Conservation (phyloP, 2,888 invertebrate genomes). For the Buathra laborator region DNA sequence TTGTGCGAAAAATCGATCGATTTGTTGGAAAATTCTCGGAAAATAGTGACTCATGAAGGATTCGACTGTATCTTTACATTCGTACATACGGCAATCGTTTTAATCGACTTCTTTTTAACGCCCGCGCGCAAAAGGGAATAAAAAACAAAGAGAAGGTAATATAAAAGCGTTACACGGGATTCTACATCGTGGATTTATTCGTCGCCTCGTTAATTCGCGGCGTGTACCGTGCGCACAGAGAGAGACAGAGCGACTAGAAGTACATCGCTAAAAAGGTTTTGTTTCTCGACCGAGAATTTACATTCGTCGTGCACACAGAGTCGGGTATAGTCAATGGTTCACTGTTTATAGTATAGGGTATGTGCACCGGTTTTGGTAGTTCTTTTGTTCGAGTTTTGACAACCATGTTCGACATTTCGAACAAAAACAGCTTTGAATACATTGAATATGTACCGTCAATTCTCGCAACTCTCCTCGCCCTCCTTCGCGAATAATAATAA, state of each 20-base stretch:
- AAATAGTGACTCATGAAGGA: neutral
- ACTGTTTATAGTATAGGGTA: neutral
- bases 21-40: too few relatives aligned
- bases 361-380: neutral
- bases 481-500: neutral
- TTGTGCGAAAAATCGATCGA: too few relatives aligned
- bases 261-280: constrained; percentile 3
- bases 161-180: neutral
- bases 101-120: neutral
- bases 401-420: too few relatives aligned
- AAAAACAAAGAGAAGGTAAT: neutral
- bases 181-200: neutral
- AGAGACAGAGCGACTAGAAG: neutral
- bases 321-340: neutral
- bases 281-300: constrained; percentile 11
- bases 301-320: neutral
- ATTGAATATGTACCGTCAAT: neutral
- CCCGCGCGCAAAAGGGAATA: neutral
- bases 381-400: too few relatives aligned
- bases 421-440: too few relatives aligned
- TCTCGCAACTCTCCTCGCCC: neutral
- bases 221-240: neutral
- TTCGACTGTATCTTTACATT: neutral
- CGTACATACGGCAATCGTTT: neutral
- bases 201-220: neutral